Conservation (phyloP, 2,888 invertebrate genomes). For the Chalcosyrphus nemorum region DNA sequence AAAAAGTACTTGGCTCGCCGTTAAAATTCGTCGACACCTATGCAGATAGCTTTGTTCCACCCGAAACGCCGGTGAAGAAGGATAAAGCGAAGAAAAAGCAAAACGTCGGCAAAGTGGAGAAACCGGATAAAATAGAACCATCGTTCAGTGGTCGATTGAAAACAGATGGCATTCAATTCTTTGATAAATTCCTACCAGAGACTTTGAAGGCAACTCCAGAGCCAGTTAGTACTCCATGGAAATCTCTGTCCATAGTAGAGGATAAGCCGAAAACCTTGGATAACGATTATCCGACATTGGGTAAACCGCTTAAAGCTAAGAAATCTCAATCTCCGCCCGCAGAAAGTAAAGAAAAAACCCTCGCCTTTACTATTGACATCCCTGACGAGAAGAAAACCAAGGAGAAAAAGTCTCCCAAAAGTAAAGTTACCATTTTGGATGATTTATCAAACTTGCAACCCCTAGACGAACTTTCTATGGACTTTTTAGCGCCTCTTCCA, state of each 20-base stretch:
- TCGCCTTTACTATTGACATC: slow-evolving; percentile 33
- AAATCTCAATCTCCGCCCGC: slow-evolving; percentile 54
- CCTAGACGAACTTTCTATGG: slow-evolving; percentile 74
- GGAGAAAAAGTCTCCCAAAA: slow-evolving; percentile 2
- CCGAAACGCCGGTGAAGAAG: slow-evolving; percentile 17
- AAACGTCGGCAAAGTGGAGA: slow-evolving; percentile 24
- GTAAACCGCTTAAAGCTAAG: slow-evolving; percentile 41
- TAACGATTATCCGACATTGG: slow-evolving; percentile 68
- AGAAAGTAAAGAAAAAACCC: slow-evolving; percentile 58
- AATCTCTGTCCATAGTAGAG: slow-evolving; percentile 73
- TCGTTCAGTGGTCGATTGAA: slow-evolving; percentile 12
- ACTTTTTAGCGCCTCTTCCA: slow-evolving; percentile 76
- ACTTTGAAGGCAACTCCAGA: background rate
- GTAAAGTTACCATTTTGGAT: slow-evolving; percentile 71
- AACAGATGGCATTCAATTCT: slow-evolving; percentile 47
- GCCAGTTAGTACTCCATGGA: slow-evolving; percentile 71
- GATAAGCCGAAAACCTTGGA: slow-evolving; percentile 68
- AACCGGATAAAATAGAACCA: slow-evolving; percentile 8
- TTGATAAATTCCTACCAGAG: slow-evolving; percentile 57
- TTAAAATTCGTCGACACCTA: slow-evolving; percentile 60
- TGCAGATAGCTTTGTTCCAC: slow-evolving; percentile 18
- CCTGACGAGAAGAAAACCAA: slow-evolving; percentile 5
- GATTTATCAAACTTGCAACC: slow-evolving; percentile 75
- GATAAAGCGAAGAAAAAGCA: slow-evolving; percentile 56
- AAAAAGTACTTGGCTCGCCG: slow-evolving; percentile 23